phyloP scores from a whole-genome alignment of 2,797 vertebrate genomes.

The Steatocranus sp. region DNA sequence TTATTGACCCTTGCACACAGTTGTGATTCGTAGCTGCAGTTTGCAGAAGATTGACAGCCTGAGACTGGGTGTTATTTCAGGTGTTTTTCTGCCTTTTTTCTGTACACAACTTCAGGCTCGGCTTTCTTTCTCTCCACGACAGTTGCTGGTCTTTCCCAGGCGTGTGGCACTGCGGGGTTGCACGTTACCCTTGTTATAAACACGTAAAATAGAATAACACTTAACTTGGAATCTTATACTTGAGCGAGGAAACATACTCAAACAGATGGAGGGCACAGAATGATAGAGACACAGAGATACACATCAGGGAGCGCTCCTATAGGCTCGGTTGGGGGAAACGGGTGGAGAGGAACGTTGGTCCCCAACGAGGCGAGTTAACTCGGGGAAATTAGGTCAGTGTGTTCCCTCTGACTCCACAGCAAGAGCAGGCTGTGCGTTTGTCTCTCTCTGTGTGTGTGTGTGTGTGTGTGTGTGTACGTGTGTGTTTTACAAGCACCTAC shows the following conservation, averaged over 20 bases:
- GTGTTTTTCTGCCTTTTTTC: conserved; percentile 37
- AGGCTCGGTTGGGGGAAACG: conserved; percentile 61
- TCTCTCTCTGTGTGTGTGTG: not conserved
- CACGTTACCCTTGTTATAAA: not conserved
- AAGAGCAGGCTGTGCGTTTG: conserved; percentile 45
- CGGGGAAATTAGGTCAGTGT: conserved; percentile 77
- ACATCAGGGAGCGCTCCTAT: conserved; percentile 53
- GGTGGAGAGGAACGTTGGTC: conserved; percentile 69
- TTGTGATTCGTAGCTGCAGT: conserved; percentile 48
- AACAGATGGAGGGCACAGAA: conserved; percentile 60
- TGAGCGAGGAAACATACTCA: not conserved
- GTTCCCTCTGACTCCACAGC: conserved; percentile 69
- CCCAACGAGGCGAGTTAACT: conserved; percentile 71
- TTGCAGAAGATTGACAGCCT: conserved; percentile 42
- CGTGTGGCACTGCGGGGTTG: not conserved
- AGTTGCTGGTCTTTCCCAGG: not conserved
- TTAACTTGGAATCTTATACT: conserved; percentile 19
- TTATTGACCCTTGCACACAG: conserved; percentile 65
- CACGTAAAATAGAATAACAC: not conserved
- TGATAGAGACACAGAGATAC: conserved; percentile 46
- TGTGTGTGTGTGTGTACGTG: not conserved
- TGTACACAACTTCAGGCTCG: conserved; percentile 5
- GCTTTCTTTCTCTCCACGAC: not conserved
- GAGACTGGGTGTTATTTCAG: conserved; percentile 53
- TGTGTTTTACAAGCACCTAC: conserved; percentile 26